Percentiles rank a stretch among this genome's conserved stretches.
These are phyloP conservation scores for Drosophila carrolli DNA, from an alignment of 1,140 invertebrate genomes.

Conservation along the genomic window DNA sequence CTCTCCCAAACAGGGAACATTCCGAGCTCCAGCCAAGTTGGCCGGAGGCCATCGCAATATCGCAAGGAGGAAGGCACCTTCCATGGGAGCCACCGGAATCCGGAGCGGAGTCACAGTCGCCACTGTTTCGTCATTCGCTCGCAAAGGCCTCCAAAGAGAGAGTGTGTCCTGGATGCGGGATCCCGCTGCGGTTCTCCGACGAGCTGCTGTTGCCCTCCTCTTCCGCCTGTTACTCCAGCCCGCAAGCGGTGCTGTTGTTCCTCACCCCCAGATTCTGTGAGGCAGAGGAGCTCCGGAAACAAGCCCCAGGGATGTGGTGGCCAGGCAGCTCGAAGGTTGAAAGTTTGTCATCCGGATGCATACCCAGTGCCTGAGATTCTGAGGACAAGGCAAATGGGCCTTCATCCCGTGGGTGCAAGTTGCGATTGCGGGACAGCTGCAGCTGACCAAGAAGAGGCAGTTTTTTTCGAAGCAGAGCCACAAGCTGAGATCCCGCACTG, in stretches of 20 bases:
- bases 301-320: not conserved
- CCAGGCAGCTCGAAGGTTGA: too few species aligned
- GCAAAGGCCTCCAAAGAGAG: not conserved
- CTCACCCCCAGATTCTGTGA: not conserved
- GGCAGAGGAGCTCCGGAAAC: not conserved
- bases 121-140: conserved; percentile 33
- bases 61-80: not conserved
- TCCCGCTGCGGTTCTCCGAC: not conserved
- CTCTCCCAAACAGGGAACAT: conserved; percentile 3
- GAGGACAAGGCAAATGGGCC: not conserved
- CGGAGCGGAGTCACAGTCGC: conserved; percentile 6
- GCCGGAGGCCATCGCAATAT: not conserved
- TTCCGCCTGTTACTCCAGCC: not conserved
- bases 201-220: not conserved
- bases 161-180: not conserved
- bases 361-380: conserved; percentile 4
- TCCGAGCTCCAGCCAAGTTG: not conserved
- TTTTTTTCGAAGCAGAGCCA: not conserved
- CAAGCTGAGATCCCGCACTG: not conserved
- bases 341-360: not conserved
- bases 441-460: not conserved
- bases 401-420: conserved; percentile 2
- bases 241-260: not conserved
- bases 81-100: not conserved
- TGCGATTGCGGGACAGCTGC: conserved; percentile 1